Evolutionary conservation across 1,140 invertebrate species (phyloP).

Genomic region (Drosophila subpulchrella): DNA sequence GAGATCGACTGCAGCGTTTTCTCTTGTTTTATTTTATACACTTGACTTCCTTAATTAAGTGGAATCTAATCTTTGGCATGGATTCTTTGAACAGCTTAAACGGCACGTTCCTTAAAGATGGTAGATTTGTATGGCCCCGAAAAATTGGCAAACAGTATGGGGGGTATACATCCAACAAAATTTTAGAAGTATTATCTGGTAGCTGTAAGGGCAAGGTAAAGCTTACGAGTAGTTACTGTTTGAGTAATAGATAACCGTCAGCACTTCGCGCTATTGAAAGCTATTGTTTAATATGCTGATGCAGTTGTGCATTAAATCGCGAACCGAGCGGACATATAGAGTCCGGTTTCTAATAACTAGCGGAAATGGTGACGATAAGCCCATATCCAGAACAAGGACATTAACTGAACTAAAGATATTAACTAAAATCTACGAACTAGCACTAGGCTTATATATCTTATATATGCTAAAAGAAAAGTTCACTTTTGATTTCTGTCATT

Average conservation of each 20-base stretch:
- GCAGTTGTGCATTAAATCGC: neutral
- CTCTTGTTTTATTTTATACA: too few relatives aligned
- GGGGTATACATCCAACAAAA: too few relatives aligned
- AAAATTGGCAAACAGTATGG: too few relatives aligned
- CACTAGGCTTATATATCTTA: neutral
- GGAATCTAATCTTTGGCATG: too few relatives aligned
- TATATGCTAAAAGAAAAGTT: neutral
- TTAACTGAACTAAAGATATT: neutral
- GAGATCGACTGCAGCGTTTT: too few relatives aligned
- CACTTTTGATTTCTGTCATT: neutral
- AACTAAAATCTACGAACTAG: neutral
- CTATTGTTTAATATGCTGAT: neutral
- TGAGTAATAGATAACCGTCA: neutral
- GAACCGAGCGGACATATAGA: constrained; percentile 10
- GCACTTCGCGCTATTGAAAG: neutral
- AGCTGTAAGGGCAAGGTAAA: neutral
- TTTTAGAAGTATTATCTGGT: too few relatives aligned
- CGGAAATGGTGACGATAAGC: constrained; percentile 16
- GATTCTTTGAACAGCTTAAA: too few relatives aligned
- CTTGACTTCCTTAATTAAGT: too few relatives aligned
- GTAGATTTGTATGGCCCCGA: too few relatives aligned
- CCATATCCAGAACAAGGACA: neutral
- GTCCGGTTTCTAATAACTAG: neutral
- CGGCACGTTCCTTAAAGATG: too few relatives aligned
- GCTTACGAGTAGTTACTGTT: neutral